These are phyloP conservation scores for Clarias pachynema DNA, from an alignment of 2,797 vertebrate genomes.

Conservation along the genomic window DNA sequence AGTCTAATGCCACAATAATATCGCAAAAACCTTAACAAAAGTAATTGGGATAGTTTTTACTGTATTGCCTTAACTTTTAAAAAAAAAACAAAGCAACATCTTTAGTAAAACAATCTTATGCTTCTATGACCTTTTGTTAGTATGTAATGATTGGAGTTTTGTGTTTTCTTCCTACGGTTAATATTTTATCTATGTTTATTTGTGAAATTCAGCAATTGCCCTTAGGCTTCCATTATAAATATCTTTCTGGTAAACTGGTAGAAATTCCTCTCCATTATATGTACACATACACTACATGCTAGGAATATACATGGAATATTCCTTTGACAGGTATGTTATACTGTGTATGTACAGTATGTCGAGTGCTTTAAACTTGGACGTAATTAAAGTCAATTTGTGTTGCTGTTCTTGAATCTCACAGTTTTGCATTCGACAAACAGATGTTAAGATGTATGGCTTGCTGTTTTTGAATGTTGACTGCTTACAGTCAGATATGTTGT, in stretches of 20 bases:
- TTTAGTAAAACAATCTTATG: neutral
- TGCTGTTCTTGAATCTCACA: neutral
- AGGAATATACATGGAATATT: neutral
- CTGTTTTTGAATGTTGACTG: constrained; percentile 29
- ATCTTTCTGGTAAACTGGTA: neutral
- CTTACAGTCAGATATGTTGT: constrained; percentile 13
- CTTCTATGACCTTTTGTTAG: neutral
- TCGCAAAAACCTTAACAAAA: neutral
- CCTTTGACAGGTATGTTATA: neutral
- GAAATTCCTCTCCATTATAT: neutral
- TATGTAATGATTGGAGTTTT: neutral
- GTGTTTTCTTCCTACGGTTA: neutral
- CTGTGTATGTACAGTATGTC: neutral
- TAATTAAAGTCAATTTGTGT: constrained; percentile 1
- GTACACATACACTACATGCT: neutral
- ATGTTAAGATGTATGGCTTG: constrained; percentile 5
- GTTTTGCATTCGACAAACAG: neutral
- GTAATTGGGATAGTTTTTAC: neutral
- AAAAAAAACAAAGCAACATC: neutral
- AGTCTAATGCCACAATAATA: neutral
- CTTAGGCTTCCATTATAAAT: neutral
- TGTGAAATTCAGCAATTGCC: neutral
- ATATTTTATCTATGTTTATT: constrained; percentile 15
- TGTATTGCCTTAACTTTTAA: neutral
- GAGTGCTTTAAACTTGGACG: constrained; percentile 2